Conservation (phyloP, 1,140 invertebrate genomes). For the Aporrectodea caliginosa region DNA sequence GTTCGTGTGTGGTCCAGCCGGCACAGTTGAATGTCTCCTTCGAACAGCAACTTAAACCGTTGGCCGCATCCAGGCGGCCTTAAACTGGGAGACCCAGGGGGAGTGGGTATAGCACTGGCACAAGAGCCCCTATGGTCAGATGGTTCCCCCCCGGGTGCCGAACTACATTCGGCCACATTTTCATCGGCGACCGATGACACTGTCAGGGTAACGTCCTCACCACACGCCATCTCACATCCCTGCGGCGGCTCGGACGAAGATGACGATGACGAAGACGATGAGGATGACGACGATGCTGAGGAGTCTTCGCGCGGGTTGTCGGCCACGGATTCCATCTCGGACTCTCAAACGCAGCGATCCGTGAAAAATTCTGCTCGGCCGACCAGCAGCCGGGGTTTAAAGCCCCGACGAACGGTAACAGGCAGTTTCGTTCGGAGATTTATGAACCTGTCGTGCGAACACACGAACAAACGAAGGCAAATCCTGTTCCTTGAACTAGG, state of each 20-base stretch:
- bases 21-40: conserved; percentile 74
- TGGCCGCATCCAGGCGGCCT: background rate
- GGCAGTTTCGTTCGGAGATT: background rate
- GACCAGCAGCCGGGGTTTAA: background rate
- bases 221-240: background rate
- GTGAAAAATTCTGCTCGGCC: background rate
- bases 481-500: background rate
- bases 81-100: background rate
- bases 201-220: background rate
- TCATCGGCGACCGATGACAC: background rate
- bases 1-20: conserved; percentile 74
- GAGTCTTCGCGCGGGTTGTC: background rate
- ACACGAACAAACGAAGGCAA: background rate
- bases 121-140: background rate
- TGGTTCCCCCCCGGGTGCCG: no score
- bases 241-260: background rate
- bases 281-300: background rate
- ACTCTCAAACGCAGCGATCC: background rate
- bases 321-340: background rate
- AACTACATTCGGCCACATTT: background rate
- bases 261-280: background rate
- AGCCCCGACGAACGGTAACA: background rate
- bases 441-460: background rate
- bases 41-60: conserved; percentile 68
- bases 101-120: background rate